Evolutionary conservation across 2,797 vertebrate genomes (phyloP).

Genomic region (Mastacembelus armatus): DNA sequence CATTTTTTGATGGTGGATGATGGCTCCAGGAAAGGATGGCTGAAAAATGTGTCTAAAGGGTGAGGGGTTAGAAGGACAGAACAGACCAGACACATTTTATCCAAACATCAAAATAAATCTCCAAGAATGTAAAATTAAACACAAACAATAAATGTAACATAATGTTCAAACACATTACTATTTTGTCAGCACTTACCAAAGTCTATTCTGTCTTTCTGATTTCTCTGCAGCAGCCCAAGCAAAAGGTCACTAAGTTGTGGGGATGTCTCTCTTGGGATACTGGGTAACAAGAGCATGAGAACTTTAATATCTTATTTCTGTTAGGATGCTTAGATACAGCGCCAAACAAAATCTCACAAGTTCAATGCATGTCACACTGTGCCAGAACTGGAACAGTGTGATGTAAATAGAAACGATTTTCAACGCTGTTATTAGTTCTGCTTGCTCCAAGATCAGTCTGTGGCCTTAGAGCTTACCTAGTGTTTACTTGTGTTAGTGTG

Average conservation of each 20-base stretch:
- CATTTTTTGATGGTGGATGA: constrained; percentile 92
- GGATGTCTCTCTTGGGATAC: constrained; percentile 96
- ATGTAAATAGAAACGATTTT: too few species aligned
- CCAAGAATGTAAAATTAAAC: background rate
- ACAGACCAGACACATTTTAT: background rate
- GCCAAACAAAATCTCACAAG: too few species aligned
- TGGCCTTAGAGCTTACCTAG: too few species aligned
- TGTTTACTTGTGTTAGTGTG: too few species aligned
- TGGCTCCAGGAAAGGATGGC: constrained; percentile 94
- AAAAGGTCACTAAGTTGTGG: constrained; percentile 89
- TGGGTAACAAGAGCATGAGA: constrained; percentile 63
- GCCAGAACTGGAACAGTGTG: too few species aligned
- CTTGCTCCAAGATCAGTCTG: too few species aligned
- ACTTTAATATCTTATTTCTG: constrained; percentile 5
- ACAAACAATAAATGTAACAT: background rate
- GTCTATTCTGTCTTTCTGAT: constrained; percentile 97
- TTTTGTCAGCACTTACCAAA: constrained; percentile 87
- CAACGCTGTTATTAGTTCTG: too few species aligned
- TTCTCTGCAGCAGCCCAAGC: constrained; percentile 94
- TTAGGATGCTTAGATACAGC: background rate
- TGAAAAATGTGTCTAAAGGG: constrained; percentile 91
- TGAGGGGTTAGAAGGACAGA: background rate
- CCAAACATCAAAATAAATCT: background rate
- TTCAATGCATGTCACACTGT: background rate
- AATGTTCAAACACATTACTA: background rate